Evolutionary conservation across 2,797 vertebrate genomes (phyloP), one percentile per base, ranked within the genome.

Genomic region (Eulemur albifrons): DNA sequence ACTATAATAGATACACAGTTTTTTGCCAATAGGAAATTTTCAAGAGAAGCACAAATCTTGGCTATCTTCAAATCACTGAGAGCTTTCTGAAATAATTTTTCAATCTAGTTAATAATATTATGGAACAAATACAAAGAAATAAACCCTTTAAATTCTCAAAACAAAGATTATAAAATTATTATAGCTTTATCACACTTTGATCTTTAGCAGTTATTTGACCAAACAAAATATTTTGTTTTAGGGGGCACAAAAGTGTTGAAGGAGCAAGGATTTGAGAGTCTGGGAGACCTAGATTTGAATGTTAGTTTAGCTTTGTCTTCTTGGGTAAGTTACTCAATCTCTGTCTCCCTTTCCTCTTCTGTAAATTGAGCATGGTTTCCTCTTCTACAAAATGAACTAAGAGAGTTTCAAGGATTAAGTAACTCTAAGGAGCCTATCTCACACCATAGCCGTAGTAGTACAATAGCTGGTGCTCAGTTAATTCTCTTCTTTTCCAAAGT

Each of bases 21-120:
- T 90, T 95, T 79, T 72, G 40, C 40, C 96, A 90, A 69, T 10
- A 76, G 12, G 54, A 72, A 38, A 90, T 50, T 80, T 93, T 88
- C 72, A 90, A 70, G 59, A 91, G 65, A 93, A 95, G 54, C 65
- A 80, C 61, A 75, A 52, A 48, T 81, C 45, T 93, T 76, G 43
- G 30, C 50, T 43, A 23, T 82, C 21, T 84, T 76, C 67, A 50
- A n/a, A 80, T 76, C 61, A 72, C 45, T 86, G 63, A 79, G 32
- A 59, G 4, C 8, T 25, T 75, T 79, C 70, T 77, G 43, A 76
- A 81, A 43, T 76, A 70, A 76, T 45, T 70, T 90, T 72, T 43
- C 32, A 72, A 1, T 59, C 43, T 93, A 92, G 65, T 93, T 63
- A 81, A 65, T 27, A 40, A 72, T 38, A 92, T 38, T 85, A 32